A percentile compares a stretch with the other conserved stretches of the same genome.
These are phyloP conservation scores for Liasis olivaceus DNA, from an alignment of 2,797 vertebrate species.

Conservation along the genomic window DNA sequence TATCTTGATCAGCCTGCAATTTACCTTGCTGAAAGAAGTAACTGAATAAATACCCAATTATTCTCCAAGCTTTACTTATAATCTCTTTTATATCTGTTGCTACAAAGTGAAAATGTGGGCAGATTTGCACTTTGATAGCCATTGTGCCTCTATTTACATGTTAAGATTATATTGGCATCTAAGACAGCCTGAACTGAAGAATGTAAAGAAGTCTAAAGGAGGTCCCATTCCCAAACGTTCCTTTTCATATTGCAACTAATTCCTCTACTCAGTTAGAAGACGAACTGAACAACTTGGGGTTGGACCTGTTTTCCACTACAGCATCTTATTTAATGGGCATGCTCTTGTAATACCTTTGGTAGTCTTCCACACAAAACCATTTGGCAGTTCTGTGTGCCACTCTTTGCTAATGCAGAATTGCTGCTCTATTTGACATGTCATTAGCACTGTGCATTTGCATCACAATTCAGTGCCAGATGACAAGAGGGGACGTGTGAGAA, in stretches of 20 bases:
- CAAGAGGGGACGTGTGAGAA: not conserved
- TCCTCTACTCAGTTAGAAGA: not conserved
- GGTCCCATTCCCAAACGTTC: not conserved
- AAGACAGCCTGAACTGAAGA: not conserved
- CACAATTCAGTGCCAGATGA: not conserved
- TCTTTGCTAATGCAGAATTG: not conserved
- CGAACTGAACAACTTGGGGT: not conserved
- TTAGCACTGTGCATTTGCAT: not conserved
- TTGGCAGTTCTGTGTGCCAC: not conserved
- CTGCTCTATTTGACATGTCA: not conserved
- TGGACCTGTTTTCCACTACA: not conserved
- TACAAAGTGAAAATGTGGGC: not conserved
- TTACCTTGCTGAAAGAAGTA: not conserved
- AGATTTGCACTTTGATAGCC: not conserved
- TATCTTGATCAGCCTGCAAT: not conserved
- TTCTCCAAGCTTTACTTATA: not conserved
- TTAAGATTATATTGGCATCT: not conserved
- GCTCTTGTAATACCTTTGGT: not conserved
- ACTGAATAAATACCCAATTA: not conserved
- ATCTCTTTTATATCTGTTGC: not conserved
- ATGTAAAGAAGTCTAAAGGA: not conserved
- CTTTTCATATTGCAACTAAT: not conserved
- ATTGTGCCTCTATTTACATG: not conserved
- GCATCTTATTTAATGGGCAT: not conserved
- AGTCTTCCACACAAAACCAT: not conserved